These are phyloP conservation scores for Venturia canescens DNA, from an alignment of 1,140 invertebrate genomes.

Conservation along the genomic window DNA sequence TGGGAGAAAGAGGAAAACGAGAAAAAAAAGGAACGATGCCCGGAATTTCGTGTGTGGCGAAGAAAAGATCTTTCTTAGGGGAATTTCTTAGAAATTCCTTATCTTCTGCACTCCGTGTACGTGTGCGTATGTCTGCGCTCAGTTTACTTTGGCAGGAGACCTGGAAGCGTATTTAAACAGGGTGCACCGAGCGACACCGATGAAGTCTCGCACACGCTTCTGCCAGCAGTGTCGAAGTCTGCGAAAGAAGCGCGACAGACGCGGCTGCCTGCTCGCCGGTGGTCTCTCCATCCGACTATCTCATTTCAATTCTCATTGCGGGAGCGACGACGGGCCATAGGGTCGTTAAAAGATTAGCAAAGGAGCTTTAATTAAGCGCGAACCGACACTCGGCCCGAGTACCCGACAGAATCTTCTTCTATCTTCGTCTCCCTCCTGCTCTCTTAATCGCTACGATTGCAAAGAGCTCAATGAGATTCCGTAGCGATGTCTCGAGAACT, in stretches of 20 bases:
- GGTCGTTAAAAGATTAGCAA: slow-evolving; percentile 52
- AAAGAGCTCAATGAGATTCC: slow-evolving; percentile 1
- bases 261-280: slow-evolving; percentile 1
- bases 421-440: slow-evolving; percentile 7
- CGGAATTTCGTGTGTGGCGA: background rate
- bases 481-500: slow-evolving; percentile 35
- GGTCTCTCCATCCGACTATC: slow-evolving; percentile 37
- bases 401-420: slow-evolving; percentile 30
- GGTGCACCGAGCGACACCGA: slow-evolving; percentile 3
- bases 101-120: slow-evolving; percentile 6
- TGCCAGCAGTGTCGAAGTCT: slow-evolving; percentile 19
- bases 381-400: slow-evolving; percentile 20
- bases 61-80: too few relatives aligned
- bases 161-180: slow-evolving; percentile 48
- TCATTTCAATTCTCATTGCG: slow-evolving; percentile 45
- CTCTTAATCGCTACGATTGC: slow-evolving; percentile 4
- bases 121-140: background rate
- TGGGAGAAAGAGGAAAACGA: background rate
- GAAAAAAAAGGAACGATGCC: background rate
- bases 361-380: slow-evolving; percentile 48
- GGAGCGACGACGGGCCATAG: slow-evolving; percentile 8
- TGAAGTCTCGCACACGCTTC: background rate
- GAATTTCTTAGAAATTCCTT: slow-evolving; percentile 48
- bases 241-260: background rate
- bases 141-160: slow-evolving; percentile 50